A percentile compares a stretch with the other conserved stretches of the same genome.
phyloP scores from a whole-genome alignment of 53 echinoderm and acorn worm species.

The Stichopus horrens region DNA sequence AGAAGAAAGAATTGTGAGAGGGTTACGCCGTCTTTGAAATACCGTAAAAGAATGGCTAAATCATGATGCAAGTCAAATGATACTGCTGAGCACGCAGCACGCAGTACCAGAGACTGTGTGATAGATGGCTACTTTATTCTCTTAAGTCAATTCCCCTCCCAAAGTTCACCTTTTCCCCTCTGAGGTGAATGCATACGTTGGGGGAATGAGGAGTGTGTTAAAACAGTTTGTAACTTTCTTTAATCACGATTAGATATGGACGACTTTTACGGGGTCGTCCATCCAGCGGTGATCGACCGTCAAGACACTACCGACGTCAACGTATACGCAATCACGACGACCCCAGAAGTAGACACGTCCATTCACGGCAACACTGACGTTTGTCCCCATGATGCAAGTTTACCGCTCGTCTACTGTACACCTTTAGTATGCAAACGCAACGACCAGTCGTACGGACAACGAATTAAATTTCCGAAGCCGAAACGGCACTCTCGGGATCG shows the following conservation, averaged over 20 bases:
- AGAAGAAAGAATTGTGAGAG: too few species aligned
- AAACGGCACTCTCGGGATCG: slow-evolving; percentile 2
- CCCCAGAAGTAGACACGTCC: background rate
- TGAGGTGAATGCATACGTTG: too few species aligned
- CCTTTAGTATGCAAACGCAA: background rate
- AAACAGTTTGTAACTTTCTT: too few species aligned
- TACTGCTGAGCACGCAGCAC: too few species aligned
- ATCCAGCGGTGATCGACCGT: slow-evolving; percentile 7
- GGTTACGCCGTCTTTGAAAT: too few species aligned
- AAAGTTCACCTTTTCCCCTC: too few species aligned
- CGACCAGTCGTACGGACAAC: background rate
- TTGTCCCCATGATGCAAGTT: background rate
- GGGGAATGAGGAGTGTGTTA: too few species aligned
- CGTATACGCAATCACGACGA: slow-evolving; percentile 11
- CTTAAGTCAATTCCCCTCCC: too few species aligned
- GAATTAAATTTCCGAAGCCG: slow-evolving; percentile 4
- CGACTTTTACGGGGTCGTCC: slow-evolving; percentile 18
- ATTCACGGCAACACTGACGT: slow-evolving; percentile 1
- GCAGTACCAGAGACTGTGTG: too few species aligned
- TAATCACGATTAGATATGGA: background rate
- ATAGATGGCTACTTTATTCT: too few species aligned
- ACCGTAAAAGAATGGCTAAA: too few species aligned
- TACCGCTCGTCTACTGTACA: background rate
- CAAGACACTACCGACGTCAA: background rate
- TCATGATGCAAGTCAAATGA: too few species aligned